Evolutionary conservation across 2,888 invertebrate genomes (phyloP), one percentile per base, ranked within the genome.

Genomic region (Scaeva pyrastri): DNA sequence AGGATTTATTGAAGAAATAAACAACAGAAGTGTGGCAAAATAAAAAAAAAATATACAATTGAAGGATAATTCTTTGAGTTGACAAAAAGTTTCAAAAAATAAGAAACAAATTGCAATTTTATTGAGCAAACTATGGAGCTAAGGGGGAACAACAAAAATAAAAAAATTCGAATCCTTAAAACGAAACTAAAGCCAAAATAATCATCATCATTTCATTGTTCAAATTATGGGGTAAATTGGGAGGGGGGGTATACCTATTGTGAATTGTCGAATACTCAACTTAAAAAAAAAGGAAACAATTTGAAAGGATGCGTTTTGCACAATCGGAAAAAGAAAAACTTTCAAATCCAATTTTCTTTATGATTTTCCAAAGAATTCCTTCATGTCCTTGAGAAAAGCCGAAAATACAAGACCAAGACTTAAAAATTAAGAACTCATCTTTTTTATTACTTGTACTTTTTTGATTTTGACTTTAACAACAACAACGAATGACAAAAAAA

Each of bases 191-290:
- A 64, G n/a, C 39, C 39, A n/a, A 45, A 52, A 36, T 70, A 26
- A 66, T 74, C 52, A 31, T 68, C n/a, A 41, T 75, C 26, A 39
- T 74, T 68, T 31, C 56, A 76, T 76, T 81, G 81, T 81, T 71
- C 39, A 41, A 62, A 75, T 68, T 50, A 50, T 39, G 36, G 70
- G 11, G 23, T 23, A 23, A 5, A 14, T 14, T n/a, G n/a, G n/a
- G n/a, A n/a, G 0, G 31, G 8, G 1, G 6, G 6, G 5, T 31
- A 31, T 31, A 2, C 23, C 26, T 52, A 52, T 52, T 52, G 52
- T 75, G n/a, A n/a, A 75, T 81, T 66, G 31, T 72, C 19, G 64
- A 21, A 16, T 31, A 56, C 11, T 31, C 10, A 26, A 1, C n/a
- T 8, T 0, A 55, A 55, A 26, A 48, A 10, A 31, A 31, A 52